Conservation (phyloP, 2,113 vertebrate genomes). For the Grammomys surdaster region DNA sequence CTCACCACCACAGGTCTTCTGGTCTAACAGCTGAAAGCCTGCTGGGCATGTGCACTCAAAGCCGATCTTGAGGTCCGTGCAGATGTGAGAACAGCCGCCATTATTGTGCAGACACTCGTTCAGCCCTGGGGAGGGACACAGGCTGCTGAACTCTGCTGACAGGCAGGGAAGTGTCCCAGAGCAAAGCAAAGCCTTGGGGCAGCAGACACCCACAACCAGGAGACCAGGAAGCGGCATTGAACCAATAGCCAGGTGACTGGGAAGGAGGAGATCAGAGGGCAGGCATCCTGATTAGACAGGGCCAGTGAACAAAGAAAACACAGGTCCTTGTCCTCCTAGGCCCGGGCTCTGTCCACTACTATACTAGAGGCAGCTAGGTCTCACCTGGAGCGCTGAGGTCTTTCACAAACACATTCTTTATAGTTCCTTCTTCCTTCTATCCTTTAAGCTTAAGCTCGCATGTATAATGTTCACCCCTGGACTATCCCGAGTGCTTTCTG, state of each 20-base stretch:
- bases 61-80: slow-evolving; percentile 94
- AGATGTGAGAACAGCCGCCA: slow-evolving; percentile 97
- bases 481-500: neutral
- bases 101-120: slow-evolving; percentile 94
- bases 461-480: neutral
- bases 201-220: neutral
- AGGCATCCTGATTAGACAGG: neutral
- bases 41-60: slow-evolving; percentile 96
- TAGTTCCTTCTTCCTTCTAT: slow-evolving; percentile 30
- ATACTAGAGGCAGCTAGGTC: neutral
- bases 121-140: slow-evolving; percentile 84
- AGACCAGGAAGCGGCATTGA: neutral
- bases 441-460: neutral
- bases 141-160: slow-evolving; percentile 51
- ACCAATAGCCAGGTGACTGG: neutral
- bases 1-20: slow-evolving; percentile 98
- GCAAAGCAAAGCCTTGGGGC: slow-evolving; percentile 47
- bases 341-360: neutral
- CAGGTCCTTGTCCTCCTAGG: neutral
- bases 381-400: neutral
- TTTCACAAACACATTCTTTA: slow-evolving; percentile 52
- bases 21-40: slow-evolving; percentile 96
- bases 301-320: neutral
- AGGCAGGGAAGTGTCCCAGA: neutral
- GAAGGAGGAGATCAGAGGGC: neutral